Base-by-base conservation (phyloP, 2,797 vertebrate genomes). In the Pseudochaenichthys georgianus region DNA sequence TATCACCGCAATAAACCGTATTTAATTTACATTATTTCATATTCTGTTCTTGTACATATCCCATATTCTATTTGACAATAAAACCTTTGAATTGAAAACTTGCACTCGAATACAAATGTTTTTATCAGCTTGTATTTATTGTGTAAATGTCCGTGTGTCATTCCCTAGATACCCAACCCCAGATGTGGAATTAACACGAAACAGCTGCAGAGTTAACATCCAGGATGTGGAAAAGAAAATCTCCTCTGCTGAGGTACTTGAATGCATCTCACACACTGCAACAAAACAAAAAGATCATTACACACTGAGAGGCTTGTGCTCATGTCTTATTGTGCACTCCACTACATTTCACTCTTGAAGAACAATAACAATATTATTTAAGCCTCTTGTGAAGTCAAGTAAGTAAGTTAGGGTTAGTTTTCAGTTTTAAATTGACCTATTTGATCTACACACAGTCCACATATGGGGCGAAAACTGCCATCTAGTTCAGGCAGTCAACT, bases 181-280 rank as follows among this genome's bases (percentile, higher is more conserved):
- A 43, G 77, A 82, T 0, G 54, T 95, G 53, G 74, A 87, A 19
- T 9, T 19, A 0, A 12, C 8, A 0, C 75, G 77, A 6, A 86
- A 77, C 2, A 4, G 21, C 46, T 92, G 87, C 61, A 91, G 77
- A 66, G 54, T 54, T 11, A 83, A 15, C 1, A 21, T 94, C 9
- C 76, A 90, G 42, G 94, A 95, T 3, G 31, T 78, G 0, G 87
- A 93, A n/a, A 87, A 87, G 65, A 91, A 87, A 17, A 94, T 95
- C 61, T 43, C 72, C 1, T 31, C 51, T 6, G 69, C 71, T 1
- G 86, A 94, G 92, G 95, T 96, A 67, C 12, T 2, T 0, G 5
- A 47, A 8, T 19, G 12, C 11, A 3, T 46, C 5, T 45, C 13
- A 15, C 6, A 3, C 9, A 61, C 28, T 28, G 42, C 41, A 16